These are phyloP conservation scores for Dolichopus griseipennis DNA, from an alignment of 2,888 invertebrate species.

Conservation along the genomic window DNA sequence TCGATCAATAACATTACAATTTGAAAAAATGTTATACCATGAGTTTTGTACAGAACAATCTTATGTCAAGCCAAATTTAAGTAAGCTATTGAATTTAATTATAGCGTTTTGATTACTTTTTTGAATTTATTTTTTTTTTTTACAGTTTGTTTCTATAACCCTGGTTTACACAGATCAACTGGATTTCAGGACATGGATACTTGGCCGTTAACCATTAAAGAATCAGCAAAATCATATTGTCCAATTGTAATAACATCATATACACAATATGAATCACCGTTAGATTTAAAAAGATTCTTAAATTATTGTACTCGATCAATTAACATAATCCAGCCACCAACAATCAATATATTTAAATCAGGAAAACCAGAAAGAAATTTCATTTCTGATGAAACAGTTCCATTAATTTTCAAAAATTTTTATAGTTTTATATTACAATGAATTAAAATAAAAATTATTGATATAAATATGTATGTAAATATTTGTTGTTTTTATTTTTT, in stretches of 20 bases:
- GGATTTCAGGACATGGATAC: slow-evolving; percentile 54
- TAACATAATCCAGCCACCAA: slow-evolving; percentile 48
- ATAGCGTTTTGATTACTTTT: background rate
- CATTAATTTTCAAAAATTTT: slow-evolving; percentile 64
- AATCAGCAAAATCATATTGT: slow-evolving; percentile 48
- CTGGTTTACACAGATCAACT: slow-evolving; percentile 59
- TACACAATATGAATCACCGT: slow-evolving; percentile 55
- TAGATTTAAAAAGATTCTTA: slow-evolving; percentile 52
- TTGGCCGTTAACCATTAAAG: slow-evolving; percentile 57
- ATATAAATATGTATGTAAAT: too few relatives aligned
- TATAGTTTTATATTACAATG: slow-evolving; percentile 49
- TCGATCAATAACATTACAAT: slow-evolving; percentile 49
- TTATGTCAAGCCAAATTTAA: slow-evolving; percentile 49
- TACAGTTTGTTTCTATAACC: slow-evolving; percentile 62
- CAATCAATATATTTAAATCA: slow-evolving; percentile 57
- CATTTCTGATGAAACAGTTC: slow-evolving; percentile 60
- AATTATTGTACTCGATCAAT: slow-evolving; percentile 45
- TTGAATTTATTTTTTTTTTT: slow-evolving; percentile 23
- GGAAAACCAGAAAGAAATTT: slow-evolving; percentile 65
- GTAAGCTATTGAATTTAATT: slow-evolving; percentile 33
- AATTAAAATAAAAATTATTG: slow-evolving; percentile 15
- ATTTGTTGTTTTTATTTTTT: too few relatives aligned
- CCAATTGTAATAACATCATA: slow-evolving; percentile 60
- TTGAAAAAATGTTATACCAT: slow-evolving; percentile 45
- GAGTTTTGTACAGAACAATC: slow-evolving; percentile 42